Base-by-base conservation (phyloP, 2,888 invertebrate genomes). In the Caenorhabditis sp. region DNA sequence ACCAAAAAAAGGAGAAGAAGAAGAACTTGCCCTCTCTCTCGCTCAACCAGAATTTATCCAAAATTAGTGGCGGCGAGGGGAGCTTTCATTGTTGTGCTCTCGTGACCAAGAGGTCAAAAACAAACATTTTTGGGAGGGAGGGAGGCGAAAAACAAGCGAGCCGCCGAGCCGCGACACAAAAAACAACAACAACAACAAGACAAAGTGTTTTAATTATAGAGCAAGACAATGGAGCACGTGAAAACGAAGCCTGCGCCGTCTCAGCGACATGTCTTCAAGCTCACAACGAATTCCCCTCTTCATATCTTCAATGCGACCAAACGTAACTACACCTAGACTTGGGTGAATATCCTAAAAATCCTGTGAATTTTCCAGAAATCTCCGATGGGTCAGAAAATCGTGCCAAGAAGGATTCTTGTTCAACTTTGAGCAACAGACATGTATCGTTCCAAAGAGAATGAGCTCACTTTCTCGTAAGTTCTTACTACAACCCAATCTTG, bases 401-500 rank as follows among this genome's bases (percentile, higher is more conserved):
- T 87, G 87, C 76, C 84, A 87, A 62, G 80, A 83, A 26, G 81
- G 79, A 55, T 83, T 82, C 70, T 69, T 79, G 70, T 87, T 87
- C 83, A 85, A 82, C 78, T 87, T 87, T 76, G 84, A 86, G 69
- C 84, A 85, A 62, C 87, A 87, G 70, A 79, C 86, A 26, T 87
- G 87, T 70, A 79, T 86, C 68, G 83, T 81, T 61, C 82, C 81
- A 51, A 77, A 74, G 74, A 69, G 79, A 64, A 73, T 74, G 62
- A 74, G 73, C 76, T 76, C 76, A 49, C 69, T 81, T n/a, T 74
- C 71, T 43, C 78, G 79, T 81, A 72, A 73, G 78, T 76, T 66
- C n/a, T n/a, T n/a, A n/a, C n/a, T n/a, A 36, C 19, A 14, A n/a
- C 24, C 24, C n/a, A 51, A 6, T 12, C 5, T n/a, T 12, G n/a